Evolutionary conservation across 2,797 vertebrate genomes (phyloP), one percentile per base, ranked within the genome.

Genomic region (Pitangus sulphuratus): DNA sequence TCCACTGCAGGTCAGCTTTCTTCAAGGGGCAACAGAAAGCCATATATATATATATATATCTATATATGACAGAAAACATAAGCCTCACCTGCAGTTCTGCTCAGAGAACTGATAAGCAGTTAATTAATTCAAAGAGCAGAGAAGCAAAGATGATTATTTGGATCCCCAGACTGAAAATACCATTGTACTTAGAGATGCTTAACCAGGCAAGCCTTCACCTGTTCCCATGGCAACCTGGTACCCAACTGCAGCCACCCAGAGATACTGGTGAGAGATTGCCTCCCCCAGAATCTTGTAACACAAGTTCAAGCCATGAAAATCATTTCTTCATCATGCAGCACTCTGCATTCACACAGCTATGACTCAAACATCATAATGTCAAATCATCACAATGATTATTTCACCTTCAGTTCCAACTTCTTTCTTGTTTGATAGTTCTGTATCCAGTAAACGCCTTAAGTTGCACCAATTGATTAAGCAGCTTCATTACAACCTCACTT

Each of bases 151-250:
- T 39, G 69, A 92, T 72, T 96, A 96, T 90, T 48, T 56, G 86
- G 96, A 97, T 91, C 54, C 64, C 80, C 48, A 74, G 89, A 93
- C 81, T 35, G 64, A 96, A 90, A 94, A 88, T 61, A 94, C 89
- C 79, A 85, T 72, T 83, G 91, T 93, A 95, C 77, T 98, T 61
- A 95, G 93, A 97, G 57, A 90, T 82, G 79, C 48, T 95, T 68
- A 83, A 89, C 90, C 24, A 14, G 77, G 92, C 91, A 95, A 97
- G 88, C 90, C 89, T 97, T 97, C 86, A 65, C 91, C 93, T 13
- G 98, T 99, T 98, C 91, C 99, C 98, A 96, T 97, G 96, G 98
- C 97, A 99, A 99, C 98, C 87, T 22, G 71, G 97, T 98, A 98
- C 98, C 97, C 97, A 98, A 91, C 96, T 25, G 51, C 91, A 97